Percentiles rank a stretch among this genome's conserved stretches.
phyloP scores from a whole-genome alignment of 2,113 vertebrate species.

The Regulus satrapa region DNA sequence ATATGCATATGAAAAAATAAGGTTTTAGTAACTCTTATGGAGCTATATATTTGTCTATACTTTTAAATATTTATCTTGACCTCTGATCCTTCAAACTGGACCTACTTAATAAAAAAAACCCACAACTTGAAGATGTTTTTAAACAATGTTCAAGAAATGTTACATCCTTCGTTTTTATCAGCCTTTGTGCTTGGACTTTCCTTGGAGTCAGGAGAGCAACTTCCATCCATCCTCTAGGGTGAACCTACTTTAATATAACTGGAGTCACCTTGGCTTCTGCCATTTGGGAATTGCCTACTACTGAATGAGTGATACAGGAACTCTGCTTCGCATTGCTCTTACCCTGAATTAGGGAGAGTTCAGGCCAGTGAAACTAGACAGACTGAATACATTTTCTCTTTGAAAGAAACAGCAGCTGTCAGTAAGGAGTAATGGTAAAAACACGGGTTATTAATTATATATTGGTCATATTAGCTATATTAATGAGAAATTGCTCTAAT shows the following conservation, averaged over 20 bases:
- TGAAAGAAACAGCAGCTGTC: neutral
- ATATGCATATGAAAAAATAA: neutral
- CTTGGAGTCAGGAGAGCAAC: neutral
- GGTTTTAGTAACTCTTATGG: neutral
- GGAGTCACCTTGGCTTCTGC: neutral
- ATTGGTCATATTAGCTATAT: too few species aligned
- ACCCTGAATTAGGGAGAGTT: neutral
- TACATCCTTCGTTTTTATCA: neutral
- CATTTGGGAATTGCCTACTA: neutral
- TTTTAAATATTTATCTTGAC: neutral
- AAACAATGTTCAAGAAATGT: neutral
- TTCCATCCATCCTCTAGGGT: neutral
- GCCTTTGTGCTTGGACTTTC: neutral
- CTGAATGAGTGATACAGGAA: neutral
- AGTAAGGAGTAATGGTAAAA: neutral
- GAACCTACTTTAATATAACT: neutral
- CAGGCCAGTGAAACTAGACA: neutral
- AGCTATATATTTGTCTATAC: neutral
- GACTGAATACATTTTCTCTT: neutral
- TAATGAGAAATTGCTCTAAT: neutral
- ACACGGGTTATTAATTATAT: neutral
- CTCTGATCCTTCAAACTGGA: neutral
- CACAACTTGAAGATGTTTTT: neutral
- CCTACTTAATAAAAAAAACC: neutral
- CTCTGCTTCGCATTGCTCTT: neutral